Evolutionary conservation across 2,888 invertebrate species (phyloP).

Genomic region (Yponomeuta cagnagella): DNA sequence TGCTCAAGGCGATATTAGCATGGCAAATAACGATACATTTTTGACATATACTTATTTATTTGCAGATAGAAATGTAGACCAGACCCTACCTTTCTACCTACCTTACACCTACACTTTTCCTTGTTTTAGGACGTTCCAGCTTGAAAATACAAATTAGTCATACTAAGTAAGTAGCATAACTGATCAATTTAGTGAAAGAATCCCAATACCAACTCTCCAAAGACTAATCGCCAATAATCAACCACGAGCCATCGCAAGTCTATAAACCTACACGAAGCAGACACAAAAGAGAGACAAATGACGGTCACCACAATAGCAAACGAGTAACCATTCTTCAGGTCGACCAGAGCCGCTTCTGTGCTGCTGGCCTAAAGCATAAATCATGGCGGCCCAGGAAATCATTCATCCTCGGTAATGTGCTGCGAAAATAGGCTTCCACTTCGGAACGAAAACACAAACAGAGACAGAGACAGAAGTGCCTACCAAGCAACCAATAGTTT

Average conservation of each 20-base stretch:
- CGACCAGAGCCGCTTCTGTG: slow-evolving; percentile 57
- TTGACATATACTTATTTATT: too few species aligned
- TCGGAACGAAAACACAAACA: slow-evolving; percentile 35
- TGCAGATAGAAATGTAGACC: too few species aligned
- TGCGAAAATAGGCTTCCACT: slow-evolving; percentile 72
- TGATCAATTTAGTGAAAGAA: too few species aligned
- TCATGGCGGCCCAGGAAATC: slow-evolving; percentile 71
- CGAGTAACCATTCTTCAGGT: slow-evolving; percentile 61
- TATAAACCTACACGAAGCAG: not conserved
- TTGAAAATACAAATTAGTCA: too few species aligned
- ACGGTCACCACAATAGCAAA: slow-evolving; percentile 42
- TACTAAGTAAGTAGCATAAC: too few species aligned
- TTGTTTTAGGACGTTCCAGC: too few species aligned
- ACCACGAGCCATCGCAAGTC: not conserved
- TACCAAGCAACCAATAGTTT: not conserved
- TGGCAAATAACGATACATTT: too few species aligned
- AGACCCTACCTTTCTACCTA: too few species aligned
- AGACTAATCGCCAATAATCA: not conserved
- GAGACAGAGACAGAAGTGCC: not conserved
- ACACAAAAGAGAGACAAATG: slow-evolving; percentile 14
- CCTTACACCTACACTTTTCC: too few species aligned
- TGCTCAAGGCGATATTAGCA: not conserved
- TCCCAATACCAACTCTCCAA: not conserved
- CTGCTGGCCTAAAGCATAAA: slow-evolving; percentile 50
- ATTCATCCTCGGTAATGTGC: slow-evolving; percentile 73